Evolutionary conservation across 1,140 invertebrate species (phyloP).

Genomic region (Chlorops oryzae): DNA sequence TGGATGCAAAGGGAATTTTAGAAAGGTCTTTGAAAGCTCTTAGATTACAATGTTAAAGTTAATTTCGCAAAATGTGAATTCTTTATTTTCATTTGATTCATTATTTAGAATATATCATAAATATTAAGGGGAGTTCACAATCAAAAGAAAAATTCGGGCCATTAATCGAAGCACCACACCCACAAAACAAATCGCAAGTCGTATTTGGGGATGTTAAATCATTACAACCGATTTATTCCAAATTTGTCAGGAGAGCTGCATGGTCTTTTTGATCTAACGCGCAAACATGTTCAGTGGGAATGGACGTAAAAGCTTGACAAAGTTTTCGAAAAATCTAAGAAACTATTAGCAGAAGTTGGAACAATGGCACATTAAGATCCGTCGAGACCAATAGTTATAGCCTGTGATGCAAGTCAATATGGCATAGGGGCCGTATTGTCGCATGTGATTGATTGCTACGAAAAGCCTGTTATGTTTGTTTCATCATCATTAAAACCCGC

Average conservation of each 20-base stretch:
- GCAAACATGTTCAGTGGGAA: slow-evolving; percentile 3
- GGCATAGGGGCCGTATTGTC: slow-evolving; percentile 6
- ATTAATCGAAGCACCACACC: background rate
- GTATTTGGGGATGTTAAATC: slow-evolving; percentile 10
- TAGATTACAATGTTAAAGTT: slow-evolving; percentile 15
- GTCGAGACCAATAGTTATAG: slow-evolving; percentile 11
- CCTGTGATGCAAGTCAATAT: slow-evolving; percentile 8
- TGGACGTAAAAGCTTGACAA: slow-evolving; percentile 5
- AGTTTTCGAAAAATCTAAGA: slow-evolving; percentile 5
- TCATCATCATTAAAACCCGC: slow-evolving; percentile 14
- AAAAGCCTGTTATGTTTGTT: slow-evolving; percentile 22
- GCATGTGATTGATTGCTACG: slow-evolving; percentile 21
- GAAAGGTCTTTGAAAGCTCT: background rate
- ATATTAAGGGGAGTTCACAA: background rate
- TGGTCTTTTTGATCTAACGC: background rate
- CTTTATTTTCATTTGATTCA: background rate
- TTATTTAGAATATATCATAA: slow-evolving; percentile 8
- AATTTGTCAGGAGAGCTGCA: slow-evolving; percentile 5
- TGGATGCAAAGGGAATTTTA: slow-evolving; percentile 7
- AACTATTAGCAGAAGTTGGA: slow-evolving; percentile 1
- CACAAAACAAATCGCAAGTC: slow-evolving; percentile 8
- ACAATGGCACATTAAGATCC: slow-evolving; percentile 18
- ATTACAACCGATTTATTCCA: slow-evolving; percentile 8
- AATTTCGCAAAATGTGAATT: slow-evolving; percentile 36
- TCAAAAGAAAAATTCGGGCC: background rate